phyloP scores from a whole-genome alignment of 2,888 invertebrate species.

The Nomada hirtipes region DNA sequence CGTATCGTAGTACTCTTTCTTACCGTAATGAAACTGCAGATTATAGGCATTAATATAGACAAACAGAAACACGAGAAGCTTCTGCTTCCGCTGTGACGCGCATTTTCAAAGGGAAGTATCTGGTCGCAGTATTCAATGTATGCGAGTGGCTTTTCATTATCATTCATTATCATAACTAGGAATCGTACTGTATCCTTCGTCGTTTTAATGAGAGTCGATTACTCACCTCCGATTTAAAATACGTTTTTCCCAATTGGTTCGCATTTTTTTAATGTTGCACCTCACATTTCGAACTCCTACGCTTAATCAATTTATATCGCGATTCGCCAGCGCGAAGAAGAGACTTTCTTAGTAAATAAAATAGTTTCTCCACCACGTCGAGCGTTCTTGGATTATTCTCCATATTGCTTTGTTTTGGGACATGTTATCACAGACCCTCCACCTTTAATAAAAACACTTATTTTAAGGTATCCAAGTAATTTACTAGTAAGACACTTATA shows the following conservation, averaged over 20 bases:
- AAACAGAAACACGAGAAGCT: constrained; percentile 31
- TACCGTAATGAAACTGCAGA: constrained; percentile 6
- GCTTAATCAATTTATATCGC: constrained; percentile 20
- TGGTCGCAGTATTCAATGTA: constrained; percentile 35
- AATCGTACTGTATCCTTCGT: not conserved
- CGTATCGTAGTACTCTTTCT: constrained; percentile 20
- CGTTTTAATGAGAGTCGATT: constrained; percentile 7
- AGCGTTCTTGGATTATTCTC: constrained; percentile 31
- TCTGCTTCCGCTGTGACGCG: constrained; percentile 9
- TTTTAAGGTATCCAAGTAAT: constrained; percentile 62
- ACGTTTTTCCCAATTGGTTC: not conserved
- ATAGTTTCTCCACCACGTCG: constrained; percentile 27
- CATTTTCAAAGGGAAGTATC: constrained; percentile 40
- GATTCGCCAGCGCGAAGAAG: constrained; percentile 27
- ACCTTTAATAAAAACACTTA: constrained; percentile 61
- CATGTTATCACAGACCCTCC: constrained; percentile 38
- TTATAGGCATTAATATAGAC: constrained; percentile 29
- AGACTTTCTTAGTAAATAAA: constrained; percentile 37
- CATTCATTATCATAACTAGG: constrained; percentile 53
- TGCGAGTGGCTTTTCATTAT: constrained; percentile 70
- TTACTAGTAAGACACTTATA: constrained; percentile 70
- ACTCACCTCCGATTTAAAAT: not conserved
- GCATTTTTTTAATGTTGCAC: not conserved
- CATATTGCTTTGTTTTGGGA: constrained; percentile 45
- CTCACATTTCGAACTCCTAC: constrained; percentile 18